Conservation (phyloP, 1,140 invertebrate genomes). For the Aleiodes sp. region DNA sequence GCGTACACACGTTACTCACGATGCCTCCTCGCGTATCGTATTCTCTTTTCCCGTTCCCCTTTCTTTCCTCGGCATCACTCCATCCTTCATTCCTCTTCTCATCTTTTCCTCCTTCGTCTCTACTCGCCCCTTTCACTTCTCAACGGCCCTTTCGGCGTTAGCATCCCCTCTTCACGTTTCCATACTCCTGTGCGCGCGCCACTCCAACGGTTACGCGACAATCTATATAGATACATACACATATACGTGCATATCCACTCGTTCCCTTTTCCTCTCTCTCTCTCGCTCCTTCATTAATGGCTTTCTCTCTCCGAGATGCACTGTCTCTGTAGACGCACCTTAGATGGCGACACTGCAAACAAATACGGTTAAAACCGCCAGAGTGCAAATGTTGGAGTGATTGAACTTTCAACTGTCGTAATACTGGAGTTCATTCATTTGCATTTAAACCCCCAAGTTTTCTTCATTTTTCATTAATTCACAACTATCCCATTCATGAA, state of each 20-base stretch:
- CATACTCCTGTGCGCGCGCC: background rate
- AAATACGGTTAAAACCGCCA: background rate
- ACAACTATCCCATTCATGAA: no score
- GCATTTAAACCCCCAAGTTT: background rate
- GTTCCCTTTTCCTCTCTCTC: background rate
- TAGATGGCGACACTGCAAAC: conserved; percentile 21
- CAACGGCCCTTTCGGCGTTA: background rate
- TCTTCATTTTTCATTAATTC: no score
- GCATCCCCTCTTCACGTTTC: background rate
- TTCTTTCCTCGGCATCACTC: background rate
- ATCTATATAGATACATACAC: background rate
- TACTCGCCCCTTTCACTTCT: conserved; percentile 15
- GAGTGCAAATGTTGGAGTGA: conserved; percentile 42
- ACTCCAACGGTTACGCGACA: conserved; percentile 15
- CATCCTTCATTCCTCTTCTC: background rate
- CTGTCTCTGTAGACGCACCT: background rate
- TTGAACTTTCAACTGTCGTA: conserved; percentile 35
- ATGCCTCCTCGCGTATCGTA: conserved; percentile 24
- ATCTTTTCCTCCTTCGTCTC: background rate
- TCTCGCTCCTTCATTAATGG: background rate
- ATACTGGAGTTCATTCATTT: background rate
- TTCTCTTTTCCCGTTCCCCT: background rate
- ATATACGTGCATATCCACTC: no score
- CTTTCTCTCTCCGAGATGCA: background rate
- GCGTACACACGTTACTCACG: conserved; percentile 64